Percentiles rank a stretch among this genome's conserved stretches.
These are phyloP conservation scores for Notarius lentiginosus DNA, from an alignment of 2,113 vertebrate species.

Conservation along the genomic window DNA sequence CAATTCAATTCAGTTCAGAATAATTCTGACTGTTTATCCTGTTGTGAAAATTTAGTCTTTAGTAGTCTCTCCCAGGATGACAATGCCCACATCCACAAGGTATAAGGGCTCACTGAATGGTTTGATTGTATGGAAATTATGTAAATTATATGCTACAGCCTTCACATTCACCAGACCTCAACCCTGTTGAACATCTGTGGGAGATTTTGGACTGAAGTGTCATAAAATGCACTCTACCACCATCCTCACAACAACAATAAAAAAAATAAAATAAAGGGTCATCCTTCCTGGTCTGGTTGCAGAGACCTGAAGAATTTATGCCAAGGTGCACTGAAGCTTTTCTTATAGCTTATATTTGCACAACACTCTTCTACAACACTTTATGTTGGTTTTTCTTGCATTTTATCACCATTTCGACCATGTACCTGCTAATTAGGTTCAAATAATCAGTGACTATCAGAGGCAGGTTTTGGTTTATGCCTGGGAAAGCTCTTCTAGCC, in stretches of 20 bases:
- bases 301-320: background rate
- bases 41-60: background rate
- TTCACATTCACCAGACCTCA: background rate
- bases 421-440: background rate
- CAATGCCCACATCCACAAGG: background rate
- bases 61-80: background rate
- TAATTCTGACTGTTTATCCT: background rate
- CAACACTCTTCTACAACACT: background rate
- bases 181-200: background rate
- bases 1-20: background rate
- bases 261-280: background rate
- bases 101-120: background rate
- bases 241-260: background rate
- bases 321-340: background rate
- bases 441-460: background rate
- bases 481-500: background rate
- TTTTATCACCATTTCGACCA: background rate
- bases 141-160: background rate
- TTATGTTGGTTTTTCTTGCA: background rate
- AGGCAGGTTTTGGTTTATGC: background rate
- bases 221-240: background rate
- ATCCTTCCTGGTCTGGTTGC: background rate
- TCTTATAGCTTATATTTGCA: background rate
- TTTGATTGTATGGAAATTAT: background rate
- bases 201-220: background rate